Evolutionary conservation across 2,797 vertebrate species (phyloP).

Genomic region (Oceanodroma leucorhoa): DNA sequence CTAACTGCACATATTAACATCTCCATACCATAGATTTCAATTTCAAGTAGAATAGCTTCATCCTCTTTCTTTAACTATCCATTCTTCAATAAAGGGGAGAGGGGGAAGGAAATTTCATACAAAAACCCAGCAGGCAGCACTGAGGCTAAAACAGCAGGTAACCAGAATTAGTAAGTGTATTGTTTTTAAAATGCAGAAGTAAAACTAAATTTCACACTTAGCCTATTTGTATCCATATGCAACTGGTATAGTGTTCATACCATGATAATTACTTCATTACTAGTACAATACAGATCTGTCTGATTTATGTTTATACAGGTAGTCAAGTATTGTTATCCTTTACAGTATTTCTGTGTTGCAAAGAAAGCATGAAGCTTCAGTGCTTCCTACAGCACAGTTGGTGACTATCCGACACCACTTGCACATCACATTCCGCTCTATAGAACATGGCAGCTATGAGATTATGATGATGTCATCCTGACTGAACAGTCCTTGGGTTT

Average conservation of each 20-base stretch:
- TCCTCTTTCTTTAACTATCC: neutral
- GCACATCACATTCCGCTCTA: neutral
- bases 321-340: neutral
- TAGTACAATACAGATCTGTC: neutral
- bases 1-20: neutral
- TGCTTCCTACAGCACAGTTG: neutral
- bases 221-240: neutral
- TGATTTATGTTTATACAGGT: neutral
- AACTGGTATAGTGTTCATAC: neutral
- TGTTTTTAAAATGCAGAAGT: neutral
- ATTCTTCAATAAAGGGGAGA: neutral
- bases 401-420: neutral
- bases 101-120: neutral
- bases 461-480: neutral
- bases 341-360: neutral
- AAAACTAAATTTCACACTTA: neutral
- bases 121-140: neutral
- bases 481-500: neutral
- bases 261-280: neutral
- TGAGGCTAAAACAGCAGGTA: neutral
- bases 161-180: neutral
- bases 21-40: neutral
- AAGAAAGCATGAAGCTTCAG: neutral
- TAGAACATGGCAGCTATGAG: neutral
- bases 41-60: neutral